These are phyloP conservation scores for Lasioglossum lativentre DNA, from an alignment of 2,888 invertebrate genomes.

Conservation along the genomic window DNA sequence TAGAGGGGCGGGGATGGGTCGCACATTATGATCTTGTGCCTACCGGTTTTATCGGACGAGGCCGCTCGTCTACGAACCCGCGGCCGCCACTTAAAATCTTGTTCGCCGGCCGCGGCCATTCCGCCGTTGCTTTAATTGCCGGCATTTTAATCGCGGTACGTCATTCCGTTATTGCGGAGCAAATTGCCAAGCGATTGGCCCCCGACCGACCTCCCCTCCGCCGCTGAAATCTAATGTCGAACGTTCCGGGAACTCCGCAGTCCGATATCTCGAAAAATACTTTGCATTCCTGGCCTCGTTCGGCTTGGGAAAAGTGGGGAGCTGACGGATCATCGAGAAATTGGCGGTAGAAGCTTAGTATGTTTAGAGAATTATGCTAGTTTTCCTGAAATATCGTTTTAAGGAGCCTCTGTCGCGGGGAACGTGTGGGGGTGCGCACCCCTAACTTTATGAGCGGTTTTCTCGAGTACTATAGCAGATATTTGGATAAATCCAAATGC, in stretches of 20 bases:
- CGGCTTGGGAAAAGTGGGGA: not conserved
- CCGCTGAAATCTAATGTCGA: conserved; percentile 39
- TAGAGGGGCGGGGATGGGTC: not conserved
- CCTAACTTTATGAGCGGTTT: not conserved
- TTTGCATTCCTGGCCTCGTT: conserved; percentile 9
- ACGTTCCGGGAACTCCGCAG: conserved; percentile 26
- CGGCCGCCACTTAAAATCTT: conserved; percentile 43
- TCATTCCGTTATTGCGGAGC: conserved; percentile 53
- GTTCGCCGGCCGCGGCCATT: conserved; percentile 26
- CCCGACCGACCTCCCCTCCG: not conserved
- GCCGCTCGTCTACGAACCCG: conserved; percentile 19
- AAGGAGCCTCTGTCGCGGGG: not conserved
- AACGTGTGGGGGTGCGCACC: not conserved
- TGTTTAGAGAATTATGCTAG: not conserved
- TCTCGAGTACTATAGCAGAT: not conserved
- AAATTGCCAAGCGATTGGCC: conserved; percentile 50
- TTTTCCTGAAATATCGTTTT: not conserved
- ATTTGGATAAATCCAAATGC: not conserved
- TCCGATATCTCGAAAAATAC: conserved; percentile 30
- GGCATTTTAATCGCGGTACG: conserved; percentile 51
- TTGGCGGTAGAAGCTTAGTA: not conserved
- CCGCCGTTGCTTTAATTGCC: conserved; percentile 49
- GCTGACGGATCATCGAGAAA: not conserved
- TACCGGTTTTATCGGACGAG: conserved; percentile 48
- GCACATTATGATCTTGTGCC: conserved; percentile 45